phyloP scores from a whole-genome alignment of 2,113 vertebrate species.

The Centropus bengalensis region DNA sequence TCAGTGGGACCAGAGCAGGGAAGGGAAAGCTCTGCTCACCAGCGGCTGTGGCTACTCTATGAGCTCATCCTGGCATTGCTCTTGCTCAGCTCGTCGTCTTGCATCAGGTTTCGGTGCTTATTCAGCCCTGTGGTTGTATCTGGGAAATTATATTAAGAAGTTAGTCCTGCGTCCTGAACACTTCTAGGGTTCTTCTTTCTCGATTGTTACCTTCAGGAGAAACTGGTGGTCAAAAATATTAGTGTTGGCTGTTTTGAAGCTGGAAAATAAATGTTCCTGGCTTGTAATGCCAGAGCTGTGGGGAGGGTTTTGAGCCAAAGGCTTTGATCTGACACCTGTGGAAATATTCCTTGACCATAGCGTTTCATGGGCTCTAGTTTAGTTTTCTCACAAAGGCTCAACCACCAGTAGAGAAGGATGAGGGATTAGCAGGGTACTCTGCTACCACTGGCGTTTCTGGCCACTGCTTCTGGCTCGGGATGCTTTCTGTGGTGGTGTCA shows the following conservation, averaged over 20 bases:
- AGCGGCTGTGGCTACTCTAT: background rate
- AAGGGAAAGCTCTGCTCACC: background rate
- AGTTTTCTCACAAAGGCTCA: background rate
- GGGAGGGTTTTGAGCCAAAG: background rate
- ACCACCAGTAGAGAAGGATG: rapidly evolving
- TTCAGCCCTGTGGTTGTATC: background rate
- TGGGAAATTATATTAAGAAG: background rate
- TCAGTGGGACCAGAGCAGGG: background rate
- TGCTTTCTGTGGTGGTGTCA: background rate
- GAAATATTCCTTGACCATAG: background rate
- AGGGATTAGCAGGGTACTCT: slow-evolving; percentile 3
- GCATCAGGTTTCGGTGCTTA: background rate
- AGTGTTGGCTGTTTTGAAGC: background rate
- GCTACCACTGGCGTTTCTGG: background rate
- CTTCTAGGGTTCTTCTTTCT: background rate
- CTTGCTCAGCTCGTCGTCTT: background rate
- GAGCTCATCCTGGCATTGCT: slow-evolving; percentile 40
- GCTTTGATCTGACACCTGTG: background rate
- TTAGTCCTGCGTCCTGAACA: background rate
- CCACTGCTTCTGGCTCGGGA: background rate
- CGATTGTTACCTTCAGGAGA: background rate
- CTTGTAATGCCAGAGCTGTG: background rate
- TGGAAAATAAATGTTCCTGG: background rate
- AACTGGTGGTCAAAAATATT: background rate
- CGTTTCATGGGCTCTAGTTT: background rate